Conservation (phyloP, 1,140 invertebrate species). For the Drosophila prosaltans region DNA sequence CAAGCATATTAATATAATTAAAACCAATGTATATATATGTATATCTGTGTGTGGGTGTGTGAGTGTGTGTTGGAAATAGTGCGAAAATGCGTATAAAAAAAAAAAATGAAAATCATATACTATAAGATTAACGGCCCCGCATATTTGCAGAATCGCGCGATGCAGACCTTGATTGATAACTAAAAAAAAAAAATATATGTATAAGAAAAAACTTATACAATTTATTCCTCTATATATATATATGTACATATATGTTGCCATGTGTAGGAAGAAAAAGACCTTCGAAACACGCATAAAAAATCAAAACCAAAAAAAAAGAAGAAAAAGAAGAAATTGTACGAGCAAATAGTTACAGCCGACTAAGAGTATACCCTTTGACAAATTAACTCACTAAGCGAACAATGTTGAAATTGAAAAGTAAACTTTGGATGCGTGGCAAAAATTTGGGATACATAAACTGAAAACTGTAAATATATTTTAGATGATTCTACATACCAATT, state of each 20-base stretch:
- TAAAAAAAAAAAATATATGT: constrained; percentile 5
- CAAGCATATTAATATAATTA: constrained; percentile 18
- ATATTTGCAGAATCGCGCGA: constrained; percentile 59
- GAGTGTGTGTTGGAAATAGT: constrained; percentile 5
- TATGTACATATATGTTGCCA: constrained; percentile 7
- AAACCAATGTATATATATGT: not conserved
- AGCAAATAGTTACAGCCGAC: too few relatives aligned
- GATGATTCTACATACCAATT: too few relatives aligned
- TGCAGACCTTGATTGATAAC: constrained; percentile 62
- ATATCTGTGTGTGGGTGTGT: not conserved
- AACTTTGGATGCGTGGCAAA: too few relatives aligned
- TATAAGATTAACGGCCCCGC: constrained; percentile 43
- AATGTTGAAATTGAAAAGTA: too few relatives aligned
- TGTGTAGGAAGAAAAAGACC: constrained; percentile 27
- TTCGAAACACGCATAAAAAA: constrained; percentile 27
- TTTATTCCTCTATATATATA: not conserved
- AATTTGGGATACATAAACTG: too few relatives aligned
- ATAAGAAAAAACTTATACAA: constrained; percentile 2
- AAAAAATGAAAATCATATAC: constrained; percentile 20
- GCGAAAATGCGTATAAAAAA: constrained; percentile 22
- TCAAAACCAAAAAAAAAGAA: not conserved
- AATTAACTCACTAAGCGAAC: too few relatives aligned
- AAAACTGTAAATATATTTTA: too few relatives aligned
- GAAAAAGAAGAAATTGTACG: not conserved
- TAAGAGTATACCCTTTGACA: too few relatives aligned